These are phyloP conservation scores for Drosophila tsacasi DNA, from an alignment of 1,140 invertebrate species.

Conservation along the genomic window DNA sequence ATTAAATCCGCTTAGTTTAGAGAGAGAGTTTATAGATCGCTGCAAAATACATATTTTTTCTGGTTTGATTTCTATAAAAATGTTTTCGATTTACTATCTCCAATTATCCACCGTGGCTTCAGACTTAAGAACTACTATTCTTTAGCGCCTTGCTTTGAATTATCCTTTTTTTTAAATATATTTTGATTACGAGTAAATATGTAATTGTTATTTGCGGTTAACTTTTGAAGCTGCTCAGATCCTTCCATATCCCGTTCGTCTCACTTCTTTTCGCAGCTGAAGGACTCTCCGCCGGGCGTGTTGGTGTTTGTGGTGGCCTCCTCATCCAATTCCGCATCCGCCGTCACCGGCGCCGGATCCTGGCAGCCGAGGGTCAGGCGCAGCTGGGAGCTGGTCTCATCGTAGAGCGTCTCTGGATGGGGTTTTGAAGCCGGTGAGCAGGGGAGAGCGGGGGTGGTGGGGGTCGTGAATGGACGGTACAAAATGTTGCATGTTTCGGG, in stretches of 20 bases:
- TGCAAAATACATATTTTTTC: slow-evolving; percentile 42
- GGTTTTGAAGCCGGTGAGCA: slow-evolving; percentile 18
- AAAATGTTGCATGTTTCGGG: slow-evolving; percentile 67
- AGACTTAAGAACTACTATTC: slow-evolving; percentile 61
- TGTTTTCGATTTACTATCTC: slow-evolving; percentile 25
- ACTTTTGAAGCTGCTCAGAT: slow-evolving; percentile 28
- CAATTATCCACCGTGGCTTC: slow-evolving; percentile 30
- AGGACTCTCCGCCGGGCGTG: slow-evolving; percentile 19
- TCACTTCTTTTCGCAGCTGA: slow-evolving; percentile 64
- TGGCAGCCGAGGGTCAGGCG: slow-evolving; percentile 51
- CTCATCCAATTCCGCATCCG: slow-evolving; percentile 48
- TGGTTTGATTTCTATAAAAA: slow-evolving; percentile 36
- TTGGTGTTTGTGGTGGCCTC: slow-evolving; percentile 16
- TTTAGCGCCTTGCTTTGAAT: slow-evolving; percentile 35
- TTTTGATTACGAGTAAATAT: slow-evolving; percentile 76
- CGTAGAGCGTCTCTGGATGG: slow-evolving; percentile 72
- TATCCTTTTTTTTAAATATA: slow-evolving; percentile 32
- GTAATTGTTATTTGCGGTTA: slow-evolving; percentile 48
- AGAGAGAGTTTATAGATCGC: slow-evolving; percentile 7
- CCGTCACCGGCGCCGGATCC: slow-evolving; percentile 40
- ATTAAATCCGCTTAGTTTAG: slow-evolving; percentile 12
- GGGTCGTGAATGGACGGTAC: slow-evolving; percentile 52
- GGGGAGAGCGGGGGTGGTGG: slow-evolving; percentile 11
- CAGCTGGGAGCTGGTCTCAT: slow-evolving; percentile 65
- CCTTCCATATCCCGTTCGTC: background rate